Evolutionary conservation across 2,888 invertebrate species (phyloP).

Genomic region (Lysandra bellargus): DNA sequence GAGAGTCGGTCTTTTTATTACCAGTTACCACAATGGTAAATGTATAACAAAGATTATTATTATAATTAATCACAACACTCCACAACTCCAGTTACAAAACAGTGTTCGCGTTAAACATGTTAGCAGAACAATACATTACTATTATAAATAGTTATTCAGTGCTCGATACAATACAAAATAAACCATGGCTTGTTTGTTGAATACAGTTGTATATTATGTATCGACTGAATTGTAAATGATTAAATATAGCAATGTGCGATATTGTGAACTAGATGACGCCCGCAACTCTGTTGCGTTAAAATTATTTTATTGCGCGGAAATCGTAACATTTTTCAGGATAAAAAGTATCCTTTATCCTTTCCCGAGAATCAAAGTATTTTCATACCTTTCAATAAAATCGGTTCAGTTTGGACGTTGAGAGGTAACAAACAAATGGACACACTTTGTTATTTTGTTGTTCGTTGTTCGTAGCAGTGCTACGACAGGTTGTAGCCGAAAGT

Average conservation of each 20-base stretch:
- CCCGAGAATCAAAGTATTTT: no score
- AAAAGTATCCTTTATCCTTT: no score
- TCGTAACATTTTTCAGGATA: neutral
- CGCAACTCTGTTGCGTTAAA: neutral
- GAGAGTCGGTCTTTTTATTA: no score
- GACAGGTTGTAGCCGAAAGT: no score
- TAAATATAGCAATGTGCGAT: neutral
- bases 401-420: no score
- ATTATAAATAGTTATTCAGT: constrained; percentile 1
- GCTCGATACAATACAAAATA: neutral
- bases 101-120: neutral
- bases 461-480: no score
- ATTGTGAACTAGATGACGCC: neutral
- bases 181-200: neutral
- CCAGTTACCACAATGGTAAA: neutral
- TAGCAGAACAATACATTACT: neutral
- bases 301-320: no score
- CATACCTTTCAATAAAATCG: no score
- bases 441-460: no score
- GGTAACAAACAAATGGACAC: no score
- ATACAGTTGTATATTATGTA: neutral
- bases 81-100: neutral
- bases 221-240: neutral
- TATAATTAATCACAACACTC: neutral
- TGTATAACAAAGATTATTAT: neutral